Conservation (phyloP, 2,797 vertebrate genomes). For the Macropus fuliginosus region DNA sequence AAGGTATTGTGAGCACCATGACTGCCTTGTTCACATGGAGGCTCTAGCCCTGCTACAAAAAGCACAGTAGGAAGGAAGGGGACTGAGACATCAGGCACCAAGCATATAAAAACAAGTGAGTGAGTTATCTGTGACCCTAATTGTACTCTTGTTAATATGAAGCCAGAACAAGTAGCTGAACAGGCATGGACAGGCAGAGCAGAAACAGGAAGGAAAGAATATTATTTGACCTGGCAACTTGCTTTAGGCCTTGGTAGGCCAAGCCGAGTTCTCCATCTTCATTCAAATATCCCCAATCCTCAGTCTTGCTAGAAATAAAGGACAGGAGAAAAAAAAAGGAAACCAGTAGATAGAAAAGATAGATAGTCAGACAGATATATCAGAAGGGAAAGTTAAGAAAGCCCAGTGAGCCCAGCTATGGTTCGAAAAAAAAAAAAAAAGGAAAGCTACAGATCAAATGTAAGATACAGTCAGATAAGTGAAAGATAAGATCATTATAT, state of each 20-base stretch:
- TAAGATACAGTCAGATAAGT: neutral
- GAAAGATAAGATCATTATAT: neutral
- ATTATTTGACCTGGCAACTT: slow-evolving; percentile 93
- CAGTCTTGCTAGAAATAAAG: slow-evolving; percentile 90
- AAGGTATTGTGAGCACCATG: neutral
- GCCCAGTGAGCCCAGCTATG: neutral
- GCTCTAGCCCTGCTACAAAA: neutral
- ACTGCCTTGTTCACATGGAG: neutral
- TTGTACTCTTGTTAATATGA: neutral
- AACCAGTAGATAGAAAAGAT: slow-evolving; percentile 74
- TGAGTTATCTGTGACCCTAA: neutral
- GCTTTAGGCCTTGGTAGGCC: slow-evolving; percentile 96
- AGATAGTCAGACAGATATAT: slow-evolving; percentile 73
- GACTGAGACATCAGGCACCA: neutral
- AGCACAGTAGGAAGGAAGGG: neutral
- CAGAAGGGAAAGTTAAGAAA: slow-evolving; percentile 22
- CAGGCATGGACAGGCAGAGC: slow-evolving; percentile 47
- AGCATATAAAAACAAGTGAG: neutral
- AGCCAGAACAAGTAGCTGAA: neutral
- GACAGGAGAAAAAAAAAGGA: slow-evolving; percentile 79
- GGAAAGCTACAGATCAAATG: neutral
- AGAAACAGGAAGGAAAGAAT: slow-evolving; percentile 52
- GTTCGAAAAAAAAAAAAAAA: neutral
- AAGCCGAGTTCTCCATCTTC: slow-evolving; percentile 96
- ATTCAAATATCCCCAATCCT: slow-evolving; percentile 94